Evolutionary conservation across 2,888 invertebrate species (phyloP).

Genomic region (Orthonychiurus folsomi): DNA sequence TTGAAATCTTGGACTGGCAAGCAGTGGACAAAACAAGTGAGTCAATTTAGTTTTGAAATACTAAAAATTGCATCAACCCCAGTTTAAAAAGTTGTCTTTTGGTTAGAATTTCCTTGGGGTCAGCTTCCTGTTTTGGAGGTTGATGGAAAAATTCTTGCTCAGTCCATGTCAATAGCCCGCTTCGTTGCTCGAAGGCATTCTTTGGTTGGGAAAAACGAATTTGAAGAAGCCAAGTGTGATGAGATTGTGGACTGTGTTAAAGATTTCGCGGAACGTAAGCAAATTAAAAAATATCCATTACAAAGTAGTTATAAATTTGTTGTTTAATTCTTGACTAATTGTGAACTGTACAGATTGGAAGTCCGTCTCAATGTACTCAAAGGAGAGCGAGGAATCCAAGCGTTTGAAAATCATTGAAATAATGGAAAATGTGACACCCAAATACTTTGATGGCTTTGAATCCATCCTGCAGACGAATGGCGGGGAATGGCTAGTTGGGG

Average conservation of each 20-base stretch:
- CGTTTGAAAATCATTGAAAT: not conserved
- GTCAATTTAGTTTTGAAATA: too few species aligned
- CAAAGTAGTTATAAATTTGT: too few species aligned
- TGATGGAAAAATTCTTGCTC: slow-evolving; percentile 51
- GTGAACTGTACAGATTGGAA: not conserved
- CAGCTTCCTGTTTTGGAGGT: slow-evolving; percentile 51
- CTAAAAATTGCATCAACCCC: not conserved
- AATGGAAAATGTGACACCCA: not conserved
- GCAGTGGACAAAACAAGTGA: too few species aligned
- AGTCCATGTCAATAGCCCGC: slow-evolving; percentile 52
- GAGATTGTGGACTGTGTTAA: slow-evolving; percentile 51
- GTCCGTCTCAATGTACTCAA: not conserved
- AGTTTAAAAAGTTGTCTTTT: too few species aligned
- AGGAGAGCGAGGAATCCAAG: not conserved
- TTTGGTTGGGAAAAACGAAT: slow-evolving; percentile 50
- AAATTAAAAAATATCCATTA: too few species aligned
- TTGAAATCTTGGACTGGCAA: too few species aligned
- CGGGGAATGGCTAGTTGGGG: not conserved
- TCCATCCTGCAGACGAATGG: not conserved
- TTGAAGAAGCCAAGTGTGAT: slow-evolving; percentile 52
- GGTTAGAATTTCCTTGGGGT: not conserved
- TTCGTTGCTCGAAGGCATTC: slow-evolving; percentile 50
- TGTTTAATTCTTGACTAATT: too few species aligned
- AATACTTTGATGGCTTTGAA: not conserved
- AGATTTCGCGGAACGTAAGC: slow-evolving; percentile 43